Evolutionary conservation across 1,140 invertebrate species (phyloP), one percentile per base, ranked within the genome.

Genomic region (Hesperophylax magnus): DNA sequence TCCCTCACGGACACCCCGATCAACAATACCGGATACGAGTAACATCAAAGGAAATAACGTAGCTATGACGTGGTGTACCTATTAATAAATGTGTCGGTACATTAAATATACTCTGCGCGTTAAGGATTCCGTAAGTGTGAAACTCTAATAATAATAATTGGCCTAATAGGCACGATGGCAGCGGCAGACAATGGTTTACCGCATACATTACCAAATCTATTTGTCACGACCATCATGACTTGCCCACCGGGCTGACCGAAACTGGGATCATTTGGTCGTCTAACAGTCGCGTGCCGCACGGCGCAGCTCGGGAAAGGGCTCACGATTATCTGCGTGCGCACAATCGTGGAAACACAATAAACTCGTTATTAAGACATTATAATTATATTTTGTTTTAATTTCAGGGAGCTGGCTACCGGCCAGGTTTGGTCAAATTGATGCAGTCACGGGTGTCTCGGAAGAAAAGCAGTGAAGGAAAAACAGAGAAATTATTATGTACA

Each of bases 171-270:
- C 39, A 47, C 39, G 39, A 47, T 18, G 56, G 56, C 56, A 58
- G 14, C 24, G 24, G 20, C 15, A 65, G 24, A 65, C 61, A 65
- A 65, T 65, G 61, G 61, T 65, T 17, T 24, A 24, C 20, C 74
- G 63, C 78, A 78, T 54, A 76, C 81, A 82, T 78, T 79, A 79
- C 65, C 39, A 72, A 54, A 58, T 74, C 77, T 74, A 82, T 82
- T 78, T 82, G 81, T 82, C 81, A 82, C 81, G 81, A 82, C 77
- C 34, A 11, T 76, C 81, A 82, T 82, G 77, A 79, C 63, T 78
- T 79, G 81, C 78, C 77, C 71, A 82, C 47, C 56, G 39, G 47
- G 31, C 67, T 39, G 31, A 53, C 67, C 67, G 34, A 27, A 24
- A 47, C n/a, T 47, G 47, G 11, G 67, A 71, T 47, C 8, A 47